A percentile compares a stretch with the other conserved stretches of the same genome.
Conservation (phyloP, 2,888 invertebrate genomes). For the Hydropsyche betteni region DNA sequence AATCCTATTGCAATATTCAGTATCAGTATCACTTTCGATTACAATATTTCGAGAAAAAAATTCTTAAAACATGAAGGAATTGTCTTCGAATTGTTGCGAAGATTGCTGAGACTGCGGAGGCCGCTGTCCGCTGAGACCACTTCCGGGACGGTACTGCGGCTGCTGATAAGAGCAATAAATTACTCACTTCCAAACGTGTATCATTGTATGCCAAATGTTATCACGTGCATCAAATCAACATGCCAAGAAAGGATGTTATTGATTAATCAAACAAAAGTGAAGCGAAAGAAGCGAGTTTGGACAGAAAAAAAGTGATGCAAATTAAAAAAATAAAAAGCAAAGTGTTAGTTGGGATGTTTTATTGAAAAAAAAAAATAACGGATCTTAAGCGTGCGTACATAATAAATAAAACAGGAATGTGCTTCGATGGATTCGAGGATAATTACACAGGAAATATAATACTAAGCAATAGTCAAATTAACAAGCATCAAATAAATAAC, state of each 20-base stretch:
- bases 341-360: not conserved
- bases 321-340: conserved; percentile 4
- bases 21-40: not conserved
- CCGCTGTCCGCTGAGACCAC: conserved; percentile 57
- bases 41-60: not conserved
- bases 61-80: not conserved
- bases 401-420: no score
- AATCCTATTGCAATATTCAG: not conserved
- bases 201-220: no score
- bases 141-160: conserved; percentile 71
- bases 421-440: no score
- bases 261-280: not conserved
- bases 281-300: not conserved
- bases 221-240: not conserved
- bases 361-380: not conserved
- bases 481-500: no score
- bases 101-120: conserved; percentile 56
- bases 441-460: no score
- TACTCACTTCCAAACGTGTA: not conserved
- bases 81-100: conserved; percentile 63
- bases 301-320: not conserved
- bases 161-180: conserved; percentile 63
- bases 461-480: no score
- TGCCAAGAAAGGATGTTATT: not conserved
- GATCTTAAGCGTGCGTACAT: no score